Evolutionary conservation across 1,140 invertebrate species (phyloP).

Genomic region (Cotesia glomerata): DNA sequence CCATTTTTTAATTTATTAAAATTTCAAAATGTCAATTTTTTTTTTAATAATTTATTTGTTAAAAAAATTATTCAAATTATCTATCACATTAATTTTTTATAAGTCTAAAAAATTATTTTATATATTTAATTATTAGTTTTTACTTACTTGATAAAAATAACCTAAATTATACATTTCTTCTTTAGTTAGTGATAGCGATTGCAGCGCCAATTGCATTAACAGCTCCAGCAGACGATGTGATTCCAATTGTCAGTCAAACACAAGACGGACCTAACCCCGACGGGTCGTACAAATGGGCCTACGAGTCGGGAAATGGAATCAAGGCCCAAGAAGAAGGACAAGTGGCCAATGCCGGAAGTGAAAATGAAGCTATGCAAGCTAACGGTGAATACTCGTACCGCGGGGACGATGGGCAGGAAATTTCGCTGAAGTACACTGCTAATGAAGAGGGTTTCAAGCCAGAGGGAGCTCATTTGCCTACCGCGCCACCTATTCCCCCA

Average conservation of each 20-base stretch:
- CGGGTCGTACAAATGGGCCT: constrained; percentile 67
- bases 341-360: constrained; percentile 66
- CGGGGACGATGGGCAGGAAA: constrained; percentile 69
- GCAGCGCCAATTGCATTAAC: not conserved
- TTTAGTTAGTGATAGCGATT: constrained; percentile 12
- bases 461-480: constrained; percentile 67
- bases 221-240: constrained; percentile 45
- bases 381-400: constrained; percentile 72
- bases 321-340: constrained; percentile 68
- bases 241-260: constrained; percentile 63
- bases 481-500: constrained; percentile 52
- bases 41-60: not conserved
- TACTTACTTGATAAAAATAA: too few species aligned
- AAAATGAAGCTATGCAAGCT: constrained; percentile 66
- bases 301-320: constrained; percentile 74
- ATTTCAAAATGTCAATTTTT: too few species aligned
- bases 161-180: constrained; percentile 1
- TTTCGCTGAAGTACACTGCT: constrained; percentile 71
- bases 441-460: constrained; percentile 80
- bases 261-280: constrained; percentile 63
- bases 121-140: not conserved
- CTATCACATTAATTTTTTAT: not conserved
- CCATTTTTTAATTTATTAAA: too few species aligned
- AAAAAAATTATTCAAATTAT: not conserved
- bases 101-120: not conserved